These are phyloP conservation scores for Periparus ater DNA, from an alignment of 2,797 vertebrate genomes.

Conservation along the genomic window DNA sequence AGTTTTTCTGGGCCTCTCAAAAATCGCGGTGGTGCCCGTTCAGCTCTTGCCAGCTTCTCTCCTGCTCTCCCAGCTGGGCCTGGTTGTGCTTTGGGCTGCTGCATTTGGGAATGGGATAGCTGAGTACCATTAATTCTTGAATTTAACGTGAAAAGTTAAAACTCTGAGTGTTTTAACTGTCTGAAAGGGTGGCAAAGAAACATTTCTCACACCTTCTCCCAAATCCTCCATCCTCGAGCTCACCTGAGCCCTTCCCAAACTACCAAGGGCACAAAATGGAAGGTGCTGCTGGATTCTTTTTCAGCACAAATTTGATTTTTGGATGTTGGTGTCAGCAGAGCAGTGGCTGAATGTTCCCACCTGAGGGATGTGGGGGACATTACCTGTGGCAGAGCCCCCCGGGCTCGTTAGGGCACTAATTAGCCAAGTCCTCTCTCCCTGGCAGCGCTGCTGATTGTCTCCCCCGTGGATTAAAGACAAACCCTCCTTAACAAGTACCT, in stretches of 20 bases:
- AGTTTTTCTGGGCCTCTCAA: not conserved
- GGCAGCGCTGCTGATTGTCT: conserved; percentile 83
- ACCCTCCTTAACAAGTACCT: conserved; percentile 73
- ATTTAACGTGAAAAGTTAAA: not conserved
- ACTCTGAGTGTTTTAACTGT: not conserved
- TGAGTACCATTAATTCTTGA: not conserved
- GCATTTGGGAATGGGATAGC: not conserved
- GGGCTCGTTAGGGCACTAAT: conserved; percentile 69
- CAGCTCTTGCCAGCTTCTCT: not conserved
- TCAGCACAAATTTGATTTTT: not conserved
- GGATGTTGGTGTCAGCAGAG: not conserved
- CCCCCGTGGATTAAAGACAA: conserved; percentile 82
- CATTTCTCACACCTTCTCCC: not conserved
- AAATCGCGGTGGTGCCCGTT: accelerated
- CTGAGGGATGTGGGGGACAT: not conserved
- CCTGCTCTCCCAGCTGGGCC: not conserved
- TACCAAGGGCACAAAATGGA: accelerated
- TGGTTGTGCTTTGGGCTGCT: not conserved
- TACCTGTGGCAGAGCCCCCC: not conserved
- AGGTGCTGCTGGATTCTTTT: not conserved
- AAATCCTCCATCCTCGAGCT: not conserved
- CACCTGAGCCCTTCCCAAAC: not conserved
- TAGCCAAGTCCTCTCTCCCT: conserved; percentile 66
- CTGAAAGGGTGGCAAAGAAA: not conserved
- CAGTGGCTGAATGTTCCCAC: not conserved